Percentiles rank a stretch among this genome's conserved stretches.
Conservation (phyloP, 2,797 vertebrate species). For the Melanotaenia trifasciata region DNA sequence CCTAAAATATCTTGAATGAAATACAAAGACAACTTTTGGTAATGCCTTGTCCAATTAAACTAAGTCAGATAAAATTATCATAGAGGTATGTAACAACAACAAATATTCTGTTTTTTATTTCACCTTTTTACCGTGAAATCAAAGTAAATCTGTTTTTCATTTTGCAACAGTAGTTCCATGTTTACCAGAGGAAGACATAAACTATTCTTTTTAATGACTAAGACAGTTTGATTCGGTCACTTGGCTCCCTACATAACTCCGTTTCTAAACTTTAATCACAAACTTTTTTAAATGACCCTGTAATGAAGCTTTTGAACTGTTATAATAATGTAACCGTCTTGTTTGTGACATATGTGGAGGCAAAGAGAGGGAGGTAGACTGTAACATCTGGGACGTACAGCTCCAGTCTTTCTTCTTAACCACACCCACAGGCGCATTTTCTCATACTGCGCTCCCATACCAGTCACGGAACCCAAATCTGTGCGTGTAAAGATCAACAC, state of each 20-base stretch:
- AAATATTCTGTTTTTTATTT: neutral
- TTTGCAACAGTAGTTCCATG: neutral
- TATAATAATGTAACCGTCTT: conserved; percentile 8
- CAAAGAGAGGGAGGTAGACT: conserved; percentile 3
- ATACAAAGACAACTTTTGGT: neutral
- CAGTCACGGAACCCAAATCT: conserved; percentile 40
- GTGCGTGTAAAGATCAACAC: conserved; percentile 34
- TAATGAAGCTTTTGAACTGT: neutral
- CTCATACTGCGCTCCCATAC: conserved; percentile 49
- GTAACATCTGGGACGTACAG: conserved; percentile 53
- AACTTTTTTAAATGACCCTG: neutral
- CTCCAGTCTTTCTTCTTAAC: conserved; percentile 53
- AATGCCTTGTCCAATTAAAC: neutral
- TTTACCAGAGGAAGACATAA: neutral
- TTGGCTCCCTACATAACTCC: neutral
- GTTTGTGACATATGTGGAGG: neutral
- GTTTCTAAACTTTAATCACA: neutral
- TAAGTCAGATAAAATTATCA: neutral
- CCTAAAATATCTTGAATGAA: neutral
- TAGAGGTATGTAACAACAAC: neutral
- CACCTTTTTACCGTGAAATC: neutral
- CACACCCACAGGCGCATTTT: conserved; percentile 74
- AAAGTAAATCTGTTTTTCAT: neutral
- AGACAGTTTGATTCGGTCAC: neutral
- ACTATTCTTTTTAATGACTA: neutral